Evolutionary conservation across 2,888 invertebrate species (phyloP).

Genomic region (Scrobipalpa atriplicella): DNA sequence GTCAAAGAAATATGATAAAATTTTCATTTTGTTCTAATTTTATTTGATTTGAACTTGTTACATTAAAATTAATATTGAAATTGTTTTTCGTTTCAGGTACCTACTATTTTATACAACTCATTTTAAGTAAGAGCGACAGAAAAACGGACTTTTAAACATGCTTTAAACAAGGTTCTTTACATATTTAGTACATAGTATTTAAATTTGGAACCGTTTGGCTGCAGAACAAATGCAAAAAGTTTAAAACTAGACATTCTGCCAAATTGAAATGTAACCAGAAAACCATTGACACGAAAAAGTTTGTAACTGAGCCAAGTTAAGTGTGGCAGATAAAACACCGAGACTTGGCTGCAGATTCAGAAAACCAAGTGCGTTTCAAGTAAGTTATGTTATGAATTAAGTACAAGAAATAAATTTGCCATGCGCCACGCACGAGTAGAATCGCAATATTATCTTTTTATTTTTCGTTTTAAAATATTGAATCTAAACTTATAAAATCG

Average conservation of each 20-base stretch:
- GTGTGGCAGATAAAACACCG: neutral
- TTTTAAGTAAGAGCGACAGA: neutral
- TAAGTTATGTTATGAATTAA: neutral
- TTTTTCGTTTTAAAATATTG: too few relatives aligned
- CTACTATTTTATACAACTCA: neutral
- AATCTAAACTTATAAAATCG: too few relatives aligned
- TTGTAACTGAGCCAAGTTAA: constrained; percentile 15
- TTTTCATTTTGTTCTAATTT: neutral
- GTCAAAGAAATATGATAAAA: neutral
- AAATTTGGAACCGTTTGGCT: constrained; percentile 8
- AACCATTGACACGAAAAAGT: constrained; percentile 13
- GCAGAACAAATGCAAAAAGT: constrained; percentile 28
- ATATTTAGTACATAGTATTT: too few relatives aligned
- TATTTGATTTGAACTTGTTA: constrained; percentile 1
- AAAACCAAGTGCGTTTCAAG: neutral
- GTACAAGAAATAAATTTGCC: neutral
- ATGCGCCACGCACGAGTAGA: neutral
- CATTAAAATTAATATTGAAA: constrained; percentile 30
- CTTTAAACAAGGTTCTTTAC: constrained; percentile 3
- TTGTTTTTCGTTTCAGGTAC: constrained; percentile 26
- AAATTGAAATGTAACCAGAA: constrained; percentile 14
- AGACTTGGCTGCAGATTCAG: neutral
- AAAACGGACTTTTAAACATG: neutral
- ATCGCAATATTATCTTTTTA: too few relatives aligned
- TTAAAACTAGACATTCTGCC: constrained; percentile 21